Evolutionary conservation across 2,113 vertebrate species (phyloP), one percentile per base, ranked within the genome.

Genomic region (Taxidea taxus): DNA sequence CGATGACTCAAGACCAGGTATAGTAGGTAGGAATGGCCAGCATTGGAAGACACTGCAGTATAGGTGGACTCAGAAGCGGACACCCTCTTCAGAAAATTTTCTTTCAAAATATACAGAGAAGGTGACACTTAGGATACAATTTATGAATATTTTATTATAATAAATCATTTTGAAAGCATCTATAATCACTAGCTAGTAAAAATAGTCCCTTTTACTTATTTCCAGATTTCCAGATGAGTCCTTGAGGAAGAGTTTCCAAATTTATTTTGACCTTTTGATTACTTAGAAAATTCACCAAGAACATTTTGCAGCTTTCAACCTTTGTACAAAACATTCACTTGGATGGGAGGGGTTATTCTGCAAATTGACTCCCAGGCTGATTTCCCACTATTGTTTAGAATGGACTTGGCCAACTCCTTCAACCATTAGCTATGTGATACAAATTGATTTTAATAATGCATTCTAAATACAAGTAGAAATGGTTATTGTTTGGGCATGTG

Each of bases 371-470:
- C 37, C 64, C 34, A 97, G 87, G 13, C 90, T 98, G 68, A 93
- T 93, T 96, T 94, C 68, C 94, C 72, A 87, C 80, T 87, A 58
- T 95, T 80, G 51, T 83, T 96, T 84, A 90, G 37, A 86, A 86
- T 95, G 87, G 83, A 97, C 84, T 95, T 72, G 31, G 75, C 91
- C 92, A 96, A 84, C 4, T 87, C 4, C 54, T 95, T 96, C 68
- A 98, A 86, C 89, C 80, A 84, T 96, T 93, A 97, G 81, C 66
- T 91, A 81, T 34, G 42, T 92, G 87, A 97, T 95, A 85, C 70
- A 96, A 96, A 96, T 90, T 94, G 84, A 95, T 94, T 96, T 97
- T 96, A 96, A 96, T 92, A 96, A 96, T 96, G 84, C 49, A 96
- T 96, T 92, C 7, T 10, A 92, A 95, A 96, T 44, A 88, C 87